Evolutionary conservation across 2,113 vertebrate genomes (phyloP), one percentile per base, ranked within the genome.

Genomic region (Jaculus jaculus): DNA sequence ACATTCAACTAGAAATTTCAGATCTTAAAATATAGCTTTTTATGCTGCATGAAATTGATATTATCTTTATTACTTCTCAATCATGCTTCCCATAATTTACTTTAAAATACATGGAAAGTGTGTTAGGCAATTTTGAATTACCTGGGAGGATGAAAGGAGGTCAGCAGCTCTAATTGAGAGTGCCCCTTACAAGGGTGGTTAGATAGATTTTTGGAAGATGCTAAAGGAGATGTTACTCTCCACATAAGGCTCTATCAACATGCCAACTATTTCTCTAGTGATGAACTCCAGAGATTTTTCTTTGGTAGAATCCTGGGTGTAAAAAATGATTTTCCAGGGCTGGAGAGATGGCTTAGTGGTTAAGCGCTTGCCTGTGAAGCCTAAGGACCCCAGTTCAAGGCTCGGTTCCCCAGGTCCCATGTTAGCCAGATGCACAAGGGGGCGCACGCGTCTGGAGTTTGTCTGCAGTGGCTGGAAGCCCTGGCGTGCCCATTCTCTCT

Each of bases 221-320:
- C 10, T 74, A 30, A 91, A 32, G 58, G 73, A 94, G 79, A 58
- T 13, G 28, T 73, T 5, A 15, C 13, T 71, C 42, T 61, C 74
- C 71, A n/a, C 30, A 54, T 1, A 24, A 94, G 34, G 30, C 60
- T 89, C 73, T 26, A 20, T 7, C 63, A 89, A 87, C 34, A 28
- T n/a, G 82, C 58, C 77, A 85, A 79, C 82, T 83, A 6, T 60
- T 90, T 93, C 71, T 42, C 87, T 42, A 90, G 84, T 21, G 4
- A 18, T 82, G 65, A 66, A 74, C 51, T 63, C 37, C 34, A 90
- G 90, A 90, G 61, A 42, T 42, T 93, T 68, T 90, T 66, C 89
- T 93, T 93, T 77, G 78, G 94, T 84, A 86, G 83, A 30, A 79
- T n/a, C 88, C 61, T 24, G 10, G 51, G 88, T 73, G 28, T 80